Conservation (phyloP, 64 coral and sea anemone genomes). For the Montipora cactus region DNA sequence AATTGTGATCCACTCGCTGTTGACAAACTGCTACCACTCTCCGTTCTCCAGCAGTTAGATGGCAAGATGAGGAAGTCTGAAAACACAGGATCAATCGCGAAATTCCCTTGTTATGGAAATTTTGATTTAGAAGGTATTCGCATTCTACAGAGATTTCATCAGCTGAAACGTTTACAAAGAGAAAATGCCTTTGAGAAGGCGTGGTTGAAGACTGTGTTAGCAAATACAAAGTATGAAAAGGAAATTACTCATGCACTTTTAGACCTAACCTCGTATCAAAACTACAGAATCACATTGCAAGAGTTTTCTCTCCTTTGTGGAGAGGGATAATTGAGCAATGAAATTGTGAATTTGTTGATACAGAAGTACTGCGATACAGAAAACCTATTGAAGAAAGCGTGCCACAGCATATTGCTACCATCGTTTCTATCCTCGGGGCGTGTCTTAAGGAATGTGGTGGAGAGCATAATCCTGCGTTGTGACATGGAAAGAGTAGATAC, state of each 20-base stretch:
- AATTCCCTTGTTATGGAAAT: not conserved
- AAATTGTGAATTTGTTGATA: not conserved
- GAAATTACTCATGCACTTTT: constrained; percentile 10
- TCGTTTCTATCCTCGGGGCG: not conserved
- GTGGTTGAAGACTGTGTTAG: constrained; percentile 14
- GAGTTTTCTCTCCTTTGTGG: not conserved
- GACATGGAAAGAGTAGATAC: not conserved
- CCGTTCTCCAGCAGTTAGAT: not conserved
- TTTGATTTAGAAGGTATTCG: constrained; percentile 23
- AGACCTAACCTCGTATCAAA: not conserved
- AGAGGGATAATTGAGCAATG: not conserved
- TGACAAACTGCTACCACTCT: not conserved
- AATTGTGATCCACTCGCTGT: not conserved
- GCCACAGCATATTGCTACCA: not conserved
- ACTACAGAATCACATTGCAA: not conserved
- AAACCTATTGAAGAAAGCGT: not conserved
- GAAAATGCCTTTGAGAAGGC: not conserved
- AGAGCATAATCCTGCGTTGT: not conserved
- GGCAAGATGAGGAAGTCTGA: not conserved
- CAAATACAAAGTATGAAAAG: not conserved
- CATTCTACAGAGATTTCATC: not conserved
- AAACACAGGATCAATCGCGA: too few species aligned
- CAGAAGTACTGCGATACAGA: not conserved
- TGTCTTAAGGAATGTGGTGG: not conserved
- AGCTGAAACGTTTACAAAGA: not conserved